A percentile compares a stretch with the other conserved stretches of the same genome.
Conservation (phyloP, 30 jellyfish, hydroid and myxozoan species). For the Rhopilema esculentum region DNA sequence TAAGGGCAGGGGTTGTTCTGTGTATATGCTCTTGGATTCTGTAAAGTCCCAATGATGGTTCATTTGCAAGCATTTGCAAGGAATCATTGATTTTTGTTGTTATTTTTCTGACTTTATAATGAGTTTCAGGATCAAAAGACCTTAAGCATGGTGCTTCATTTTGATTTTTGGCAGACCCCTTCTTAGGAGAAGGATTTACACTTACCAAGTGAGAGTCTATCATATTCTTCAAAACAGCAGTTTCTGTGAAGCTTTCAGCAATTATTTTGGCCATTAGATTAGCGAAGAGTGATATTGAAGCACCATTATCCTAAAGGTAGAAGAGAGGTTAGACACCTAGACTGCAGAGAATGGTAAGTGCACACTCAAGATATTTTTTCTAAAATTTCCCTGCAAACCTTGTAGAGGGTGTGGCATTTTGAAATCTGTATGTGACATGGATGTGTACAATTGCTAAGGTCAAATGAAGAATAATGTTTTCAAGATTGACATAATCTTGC, state of each 20-base stretch:
- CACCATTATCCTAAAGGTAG: too few relatives aligned
- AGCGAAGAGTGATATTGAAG: background rate
- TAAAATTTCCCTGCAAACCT: too few relatives aligned
- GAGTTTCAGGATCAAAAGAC: conserved; percentile 90
- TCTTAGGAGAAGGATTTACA: background rate
- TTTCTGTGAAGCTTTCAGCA: conserved; percentile 72
- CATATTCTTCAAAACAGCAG: conserved; percentile 46
- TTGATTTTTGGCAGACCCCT: background rate
- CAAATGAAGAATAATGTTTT: too few relatives aligned
- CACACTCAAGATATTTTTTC: too few relatives aligned
- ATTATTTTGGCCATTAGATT: conserved; percentile 52
- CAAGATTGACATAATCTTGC: too few relatives aligned
- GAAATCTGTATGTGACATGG: too few relatives aligned
- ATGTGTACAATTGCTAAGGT: too few relatives aligned
- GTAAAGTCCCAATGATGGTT: conserved; percentile 90
- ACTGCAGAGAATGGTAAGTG: too few relatives aligned
- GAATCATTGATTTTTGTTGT: conserved; percentile 81
- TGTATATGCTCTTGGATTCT: conserved; percentile 93
- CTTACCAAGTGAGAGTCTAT: conserved; percentile 61
- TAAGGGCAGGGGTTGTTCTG: conserved; percentile 83
- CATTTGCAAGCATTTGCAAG: conserved; percentile 89
- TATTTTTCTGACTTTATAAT: conserved; percentile 77
- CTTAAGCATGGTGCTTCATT: conserved; percentile 53
- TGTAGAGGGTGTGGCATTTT: too few relatives aligned
- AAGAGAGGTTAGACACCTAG: too few relatives aligned